These are phyloP conservation scores for Pyrocephalus nanus DNA, from an alignment of 2,797 vertebrate species.

Conservation along the genomic window DNA sequence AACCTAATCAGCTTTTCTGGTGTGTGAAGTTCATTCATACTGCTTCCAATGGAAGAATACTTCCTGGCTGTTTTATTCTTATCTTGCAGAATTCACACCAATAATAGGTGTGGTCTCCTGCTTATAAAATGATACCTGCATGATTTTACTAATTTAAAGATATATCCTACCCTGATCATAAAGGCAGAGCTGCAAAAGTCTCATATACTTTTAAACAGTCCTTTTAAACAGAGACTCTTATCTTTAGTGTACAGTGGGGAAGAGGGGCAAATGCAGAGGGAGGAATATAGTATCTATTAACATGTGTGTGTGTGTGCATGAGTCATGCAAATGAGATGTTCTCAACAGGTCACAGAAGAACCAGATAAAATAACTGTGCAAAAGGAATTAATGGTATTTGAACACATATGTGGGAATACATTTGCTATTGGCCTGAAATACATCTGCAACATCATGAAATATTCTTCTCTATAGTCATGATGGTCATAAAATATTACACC, in stretches of 20 bases:
- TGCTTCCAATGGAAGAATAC: neutral
- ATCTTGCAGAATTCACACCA: neutral
- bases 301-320: fast-evolving
- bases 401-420: neutral
- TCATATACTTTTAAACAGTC: neutral
- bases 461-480: neutral
- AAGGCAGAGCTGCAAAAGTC: neutral
- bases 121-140: neutral
- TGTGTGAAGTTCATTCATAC: neutral
- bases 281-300: neutral
- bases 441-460: neutral
- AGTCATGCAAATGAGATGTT: fast-evolving
- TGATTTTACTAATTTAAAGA: neutral
- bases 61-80: neutral
- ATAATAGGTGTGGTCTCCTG: neutral
- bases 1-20: neutral
- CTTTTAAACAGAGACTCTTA: neutral
- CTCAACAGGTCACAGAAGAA: neutral
- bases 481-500: neutral
- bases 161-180: neutral
- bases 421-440: neutral
- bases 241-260: fast-evolving
- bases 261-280: neutral
- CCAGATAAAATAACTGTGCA: neutral
- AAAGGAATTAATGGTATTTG: neutral